Evolutionary conservation across 2,113 vertebrate genomes (phyloP), one percentile per base, ranked within the genome.

Genomic region (Dicaeum eximium): DNA sequence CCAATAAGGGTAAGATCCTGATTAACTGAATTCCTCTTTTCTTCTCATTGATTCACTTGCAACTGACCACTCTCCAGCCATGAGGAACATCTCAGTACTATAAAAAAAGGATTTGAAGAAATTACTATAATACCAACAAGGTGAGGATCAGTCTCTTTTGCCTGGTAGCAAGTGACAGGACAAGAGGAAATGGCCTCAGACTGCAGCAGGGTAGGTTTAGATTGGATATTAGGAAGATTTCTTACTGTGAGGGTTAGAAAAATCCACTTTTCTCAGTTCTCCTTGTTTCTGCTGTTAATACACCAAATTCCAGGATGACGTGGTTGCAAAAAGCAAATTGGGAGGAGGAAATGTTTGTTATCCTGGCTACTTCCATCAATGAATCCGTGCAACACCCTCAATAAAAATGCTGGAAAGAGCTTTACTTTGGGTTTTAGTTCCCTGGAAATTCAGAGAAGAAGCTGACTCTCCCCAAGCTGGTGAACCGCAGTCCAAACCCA

Each of bases 241-340:
- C 24, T 33, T 56, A 19, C 24, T 23, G 7, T 50, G 24, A 69
- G 30, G 11, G 3, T 54, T 23, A 33, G 35, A 13, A 7, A 69
- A 57, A 69, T 19, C 11, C 8, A 8, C 50, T 72, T 90, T 88
- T 53, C 44, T 27, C 62, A 70, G 37, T 7, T 44, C 27, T 48
- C 7, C 19, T 82, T 42, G 9, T 69, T 80, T 66, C 73, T 73
- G 37, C 60, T 69, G 35, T 51, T 69, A 30, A 21, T 23, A 10
- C 24, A 19, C 19, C 25, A 18, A 51, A 25, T 58, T 62, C 25
- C 19, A 58, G 10, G 33, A 65, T 27, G 3, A 15, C 0, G 0
- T n/a, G n/a, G 13, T 7, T 61, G 24, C 22, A 74, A 86, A 31
- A 40, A 56, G 14, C 10, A 47, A 28, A 48, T 2, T 50, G 18